Evolutionary conservation across 2,797 vertebrate species (phyloP).

Genomic region (Chloroceryle inda): DNA sequence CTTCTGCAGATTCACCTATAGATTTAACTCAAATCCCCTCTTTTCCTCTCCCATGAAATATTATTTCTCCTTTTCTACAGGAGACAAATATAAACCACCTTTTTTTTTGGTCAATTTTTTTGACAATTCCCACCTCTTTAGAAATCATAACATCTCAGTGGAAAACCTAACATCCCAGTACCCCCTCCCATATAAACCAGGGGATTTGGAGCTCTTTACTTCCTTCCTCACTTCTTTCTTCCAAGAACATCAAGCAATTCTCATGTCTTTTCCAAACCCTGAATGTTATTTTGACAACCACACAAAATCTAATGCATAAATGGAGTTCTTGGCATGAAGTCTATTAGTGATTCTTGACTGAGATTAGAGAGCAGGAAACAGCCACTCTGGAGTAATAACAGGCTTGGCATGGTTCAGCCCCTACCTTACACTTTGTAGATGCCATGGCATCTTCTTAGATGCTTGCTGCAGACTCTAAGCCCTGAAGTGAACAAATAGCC

Average conservation of each 20-base stretch:
- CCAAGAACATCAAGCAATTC: not conserved
- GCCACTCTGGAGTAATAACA: not conserved
- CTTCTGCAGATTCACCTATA: not conserved
- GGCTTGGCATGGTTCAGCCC: not conserved
- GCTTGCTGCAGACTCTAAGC: not conserved
- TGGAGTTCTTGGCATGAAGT: not conserved
- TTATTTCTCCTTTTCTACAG: not conserved
- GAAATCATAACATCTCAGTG: not conserved
- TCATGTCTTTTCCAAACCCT: not conserved
- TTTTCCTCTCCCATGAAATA: not conserved
- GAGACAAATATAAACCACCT: not conserved
- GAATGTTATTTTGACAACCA: not conserved
- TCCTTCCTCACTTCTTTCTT: not conserved
- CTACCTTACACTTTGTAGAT: not conserved
- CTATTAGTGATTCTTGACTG: not conserved
- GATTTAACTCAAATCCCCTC: not conserved
- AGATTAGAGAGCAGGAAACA: not conserved
- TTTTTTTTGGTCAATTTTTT: not conserved
- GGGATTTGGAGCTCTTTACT: not conserved
- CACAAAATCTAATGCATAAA: conserved; percentile 4
- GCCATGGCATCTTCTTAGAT: not conserved
- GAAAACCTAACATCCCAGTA: not conserved
- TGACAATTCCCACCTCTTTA: not conserved
- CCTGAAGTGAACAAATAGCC: accelerated
- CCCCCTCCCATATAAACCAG: not conserved